Evolutionary conservation across 2,113 vertebrate genomes (phyloP).

Genomic region (Urocynchramus pylzowi): DNA sequence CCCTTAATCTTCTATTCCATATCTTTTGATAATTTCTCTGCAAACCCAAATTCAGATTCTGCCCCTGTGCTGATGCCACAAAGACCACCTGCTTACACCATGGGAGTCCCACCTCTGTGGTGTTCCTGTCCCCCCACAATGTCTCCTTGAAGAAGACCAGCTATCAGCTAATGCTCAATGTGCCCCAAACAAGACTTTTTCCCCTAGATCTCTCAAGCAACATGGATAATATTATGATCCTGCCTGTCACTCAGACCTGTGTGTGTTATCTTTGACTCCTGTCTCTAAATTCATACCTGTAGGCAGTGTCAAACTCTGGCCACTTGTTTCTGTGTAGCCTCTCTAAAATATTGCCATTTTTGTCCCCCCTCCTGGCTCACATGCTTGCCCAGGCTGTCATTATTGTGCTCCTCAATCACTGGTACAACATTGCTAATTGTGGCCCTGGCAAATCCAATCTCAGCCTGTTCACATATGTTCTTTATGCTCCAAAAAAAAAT

Average conservation of each 20-base stretch:
- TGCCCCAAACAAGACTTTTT: neutral
- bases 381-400: neutral
- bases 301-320: rapidly evolving
- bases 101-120: rapidly evolving
- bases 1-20: neutral
- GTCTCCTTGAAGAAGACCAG: neutral
- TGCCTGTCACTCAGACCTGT: rapidly evolving
- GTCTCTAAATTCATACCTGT: neutral
- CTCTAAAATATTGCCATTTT: neutral
- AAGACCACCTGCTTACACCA: neutral
- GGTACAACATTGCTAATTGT: neutral
- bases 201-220: neutral
- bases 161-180: neutral
- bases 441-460: neutral
- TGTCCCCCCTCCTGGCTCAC: neutral
- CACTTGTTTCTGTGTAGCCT: neutral
- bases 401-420: neutral
- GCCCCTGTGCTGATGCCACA: neutral
- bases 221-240: neutral
- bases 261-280: neutral
- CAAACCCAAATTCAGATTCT: neutral
- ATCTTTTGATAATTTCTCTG: neutral
- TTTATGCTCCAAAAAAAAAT: neutral
- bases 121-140: neutral
- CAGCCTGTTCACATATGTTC: rapidly evolving